Evolutionary conservation across 2,113 vertebrate genomes (phyloP), one percentile per base, ranked within the genome.

Genomic region (Gadus macrocephalus): DNA sequence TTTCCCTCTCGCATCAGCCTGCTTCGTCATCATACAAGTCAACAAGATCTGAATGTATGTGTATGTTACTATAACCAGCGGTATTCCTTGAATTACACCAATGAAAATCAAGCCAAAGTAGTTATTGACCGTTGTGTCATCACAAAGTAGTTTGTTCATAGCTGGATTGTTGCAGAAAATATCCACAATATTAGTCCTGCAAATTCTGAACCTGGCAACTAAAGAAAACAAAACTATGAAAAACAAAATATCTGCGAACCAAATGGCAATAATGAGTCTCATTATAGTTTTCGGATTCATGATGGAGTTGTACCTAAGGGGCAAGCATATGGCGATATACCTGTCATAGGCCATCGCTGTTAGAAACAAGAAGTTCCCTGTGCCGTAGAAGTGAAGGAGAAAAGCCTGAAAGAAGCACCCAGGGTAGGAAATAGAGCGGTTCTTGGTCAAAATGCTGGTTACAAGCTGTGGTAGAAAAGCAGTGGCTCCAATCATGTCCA

Each of bases 271-370:
- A 8, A 86, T 85, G 0, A 89, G 80, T 78, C 16, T 87, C 0
- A 81, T 28, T 7, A 89, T 14, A 3, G 19, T 81, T 2, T 53
- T 8, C 49, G 71, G 35, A 59, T 3, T 82, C 86, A 89, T 88
- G 31, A 87, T 78, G 1, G 71, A 14, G 22, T 85, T 85, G 62
- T 90, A 91, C 49, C 77, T 85, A 64, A 90, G 65, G 59, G 88
- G 88, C 59, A 12, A 71, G 66, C 89, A 90, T 66, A 91, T 87
- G 7, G 90, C 89, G 6, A 89, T 11, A 25, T 90, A 90, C 69
- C 90, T 79, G 71, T 91, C 88, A 25, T 83, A 90, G 9, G 88
- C 86, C 89, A 89, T 90, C 14, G 72, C 79, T 35, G 62, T 86
- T 76, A 91, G 63, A 62, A 82, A 81, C 16, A 88, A 8, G 25